Evolutionary conservation across 92 coral and sea anemone genomes (phyloP).

Genomic region (Zoanthus gigantus): DNA sequence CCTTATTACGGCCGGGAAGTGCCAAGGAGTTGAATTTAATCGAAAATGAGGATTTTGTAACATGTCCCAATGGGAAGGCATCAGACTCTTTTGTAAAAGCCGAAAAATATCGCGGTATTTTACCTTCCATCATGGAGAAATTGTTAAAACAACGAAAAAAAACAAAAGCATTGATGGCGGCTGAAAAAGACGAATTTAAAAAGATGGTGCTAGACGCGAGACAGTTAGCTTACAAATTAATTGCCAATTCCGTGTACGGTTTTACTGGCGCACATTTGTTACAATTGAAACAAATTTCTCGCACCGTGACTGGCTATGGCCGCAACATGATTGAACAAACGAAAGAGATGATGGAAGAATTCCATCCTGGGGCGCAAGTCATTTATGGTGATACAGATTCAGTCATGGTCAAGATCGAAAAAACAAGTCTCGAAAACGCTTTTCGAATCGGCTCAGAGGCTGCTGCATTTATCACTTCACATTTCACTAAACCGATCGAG

Average conservation of each 20-base stretch:
- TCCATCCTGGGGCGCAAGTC: not conserved
- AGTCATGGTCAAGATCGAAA: not conserved
- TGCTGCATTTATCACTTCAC: not conserved
- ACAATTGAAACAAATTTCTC: not conserved
- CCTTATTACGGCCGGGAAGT: not conserved
- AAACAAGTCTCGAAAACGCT: not conserved
- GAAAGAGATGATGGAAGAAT: not conserved
- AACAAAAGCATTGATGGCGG: not conserved
- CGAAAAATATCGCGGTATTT: not conserved
- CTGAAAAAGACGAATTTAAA: slow-evolving; percentile 22
- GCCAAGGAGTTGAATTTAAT: not conserved
- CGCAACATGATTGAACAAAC: not conserved
- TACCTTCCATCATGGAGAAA: not conserved
- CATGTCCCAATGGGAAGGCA: not conserved
- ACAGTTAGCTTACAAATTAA: not conserved
- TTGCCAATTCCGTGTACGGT: slow-evolving; percentile 12
- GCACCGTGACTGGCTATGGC: slow-evolving; percentile 12
- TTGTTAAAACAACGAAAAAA: not conserved
- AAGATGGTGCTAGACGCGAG: not conserved
- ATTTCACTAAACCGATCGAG: not conserved
- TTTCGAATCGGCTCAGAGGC: not conserved
- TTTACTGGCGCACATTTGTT: slow-evolving; percentile 3
- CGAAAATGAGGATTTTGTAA: not conserved
- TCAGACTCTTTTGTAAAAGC: not conserved
- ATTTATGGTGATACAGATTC: not conserved